Base-by-base conservation (phyloP, 2,797 vertebrate genomes). In the Bufotes viridis region DNA sequence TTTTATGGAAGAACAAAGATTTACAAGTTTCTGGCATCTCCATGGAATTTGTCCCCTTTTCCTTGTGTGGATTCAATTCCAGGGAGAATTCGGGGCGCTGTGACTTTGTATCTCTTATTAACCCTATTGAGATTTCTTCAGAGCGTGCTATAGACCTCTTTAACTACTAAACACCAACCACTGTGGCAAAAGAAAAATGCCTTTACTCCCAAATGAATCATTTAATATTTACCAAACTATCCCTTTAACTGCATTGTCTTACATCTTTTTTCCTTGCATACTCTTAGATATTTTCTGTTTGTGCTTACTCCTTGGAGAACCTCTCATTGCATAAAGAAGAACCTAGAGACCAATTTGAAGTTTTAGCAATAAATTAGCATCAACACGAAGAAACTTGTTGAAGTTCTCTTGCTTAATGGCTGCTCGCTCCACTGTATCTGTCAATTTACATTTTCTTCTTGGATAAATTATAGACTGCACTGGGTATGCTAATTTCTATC, bases 291-390 rank as follows among this genome's bases (percentile, higher is more conserved):
- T 78, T 78, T 78, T 51, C 51, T 55, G n/a, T 78, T 22, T 55
- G 22, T 15, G 22, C 13, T 55, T n/a, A 8, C 51, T n/a, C 75
- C 51, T 76, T 22, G 74, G 22, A 53, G 51, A 53, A 76, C 49
- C 49, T 55, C 11, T 24, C 10, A 2, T 24, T 78, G 51, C 75
- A 78, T 55, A 78, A 78, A 55, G 67, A 24, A 60, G 69, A 84
- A 42, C 55, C 82, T 74, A 49, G 51, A 58, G n/a, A 84, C 55
- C 24, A 84, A 74, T 84, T 65, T 84, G 82, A 84, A 72, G 70
- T 75, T 75, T 74, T 70, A 84, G 69, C 82, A 75, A 11, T 74
- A 84, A 84, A 84, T 84, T 84, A 84, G 75, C 75, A 78, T 78
- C 51, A 78, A 78, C n/a, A 24, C 75, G n/a, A 78, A 78, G 75